Percentiles rank a stretch among this genome's conserved stretches.
phyloP scores from a whole-genome alignment of 2,113 vertebrate species.

The Piliocolobus tephrosceles region DNA sequence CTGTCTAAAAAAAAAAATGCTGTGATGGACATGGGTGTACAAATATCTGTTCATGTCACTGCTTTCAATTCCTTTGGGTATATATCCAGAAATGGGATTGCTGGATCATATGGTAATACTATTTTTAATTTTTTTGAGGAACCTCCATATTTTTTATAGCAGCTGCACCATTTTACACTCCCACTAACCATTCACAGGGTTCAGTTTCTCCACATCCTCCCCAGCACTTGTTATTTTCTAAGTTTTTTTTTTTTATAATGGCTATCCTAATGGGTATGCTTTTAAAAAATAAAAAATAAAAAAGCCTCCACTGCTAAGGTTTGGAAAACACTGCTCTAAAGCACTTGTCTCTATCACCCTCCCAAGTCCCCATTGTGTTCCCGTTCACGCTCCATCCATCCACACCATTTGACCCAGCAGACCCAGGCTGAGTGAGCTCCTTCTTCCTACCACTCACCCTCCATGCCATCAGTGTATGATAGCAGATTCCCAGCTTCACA shows the following conservation, averaged over 20 bases:
- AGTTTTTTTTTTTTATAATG: neutral
- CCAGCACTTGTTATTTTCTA: neutral
- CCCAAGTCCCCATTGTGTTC: neutral
- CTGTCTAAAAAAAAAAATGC: neutral
- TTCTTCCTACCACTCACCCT: neutral
- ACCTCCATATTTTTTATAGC: neutral
- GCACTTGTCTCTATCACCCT: neutral
- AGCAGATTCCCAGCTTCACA: neutral
- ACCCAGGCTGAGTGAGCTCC: neutral
- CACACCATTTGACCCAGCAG: neutral
- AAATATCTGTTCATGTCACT: neutral
- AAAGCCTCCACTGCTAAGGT: neutral
- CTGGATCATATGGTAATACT: neutral
- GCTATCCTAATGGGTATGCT: neutral
- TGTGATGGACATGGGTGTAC: neutral
- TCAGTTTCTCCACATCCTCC: neutral
- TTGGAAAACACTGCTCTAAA: neutral
- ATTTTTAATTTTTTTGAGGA: neutral
- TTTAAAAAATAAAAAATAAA: neutral
- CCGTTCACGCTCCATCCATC: neutral
- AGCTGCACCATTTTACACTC: neutral
- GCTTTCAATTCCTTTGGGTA: neutral
- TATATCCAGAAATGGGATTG: neutral
- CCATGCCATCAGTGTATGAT: accelerated
- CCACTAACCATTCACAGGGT: neutral